A percentile compares a stretch with the other conserved stretches of the same genome.
phyloP scores from a whole-genome alignment of 2,113 vertebrate species.

The Triplophysa tibetana region DNA sequence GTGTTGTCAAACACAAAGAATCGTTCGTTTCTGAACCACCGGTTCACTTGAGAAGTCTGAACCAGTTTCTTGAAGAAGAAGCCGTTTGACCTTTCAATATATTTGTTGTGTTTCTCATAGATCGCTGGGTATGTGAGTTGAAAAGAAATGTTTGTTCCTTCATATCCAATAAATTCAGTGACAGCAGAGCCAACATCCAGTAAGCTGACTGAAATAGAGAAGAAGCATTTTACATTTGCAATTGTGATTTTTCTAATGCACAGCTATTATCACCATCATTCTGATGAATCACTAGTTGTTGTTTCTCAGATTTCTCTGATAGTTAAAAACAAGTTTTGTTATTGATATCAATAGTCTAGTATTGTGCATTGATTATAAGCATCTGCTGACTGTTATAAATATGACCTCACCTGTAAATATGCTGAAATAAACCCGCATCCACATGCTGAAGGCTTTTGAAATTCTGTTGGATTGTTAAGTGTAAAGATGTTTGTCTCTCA shows the following conservation, averaged over 20 bases:
- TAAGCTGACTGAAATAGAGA: not conserved
- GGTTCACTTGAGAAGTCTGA: not conserved
- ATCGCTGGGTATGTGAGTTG: not conserved
- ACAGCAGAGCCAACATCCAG: not conserved
- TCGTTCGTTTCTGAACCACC: not conserved
- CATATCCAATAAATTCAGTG: not conserved
- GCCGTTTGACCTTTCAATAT: not conserved
- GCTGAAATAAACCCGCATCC: not conserved
- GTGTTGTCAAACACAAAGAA: slow-evolving; percentile 40
- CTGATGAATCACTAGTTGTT: no score
- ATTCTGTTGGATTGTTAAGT: not conserved
- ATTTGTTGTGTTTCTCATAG: not conserved
- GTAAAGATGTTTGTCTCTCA: not conserved
- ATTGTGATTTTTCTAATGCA: not conserved
- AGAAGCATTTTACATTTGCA: not conserved
- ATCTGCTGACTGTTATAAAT: not conserved
- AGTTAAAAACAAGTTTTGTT: no score
- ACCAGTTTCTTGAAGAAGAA: slow-evolving; percentile 4
- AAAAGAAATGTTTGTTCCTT: not conserved
- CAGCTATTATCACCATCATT: not conserved
- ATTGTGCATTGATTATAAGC: no score
- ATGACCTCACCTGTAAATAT: not conserved
- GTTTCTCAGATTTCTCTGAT: no score
- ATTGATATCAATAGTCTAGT: no score
- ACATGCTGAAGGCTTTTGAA: not conserved